Evolutionary conservation across 1,140 invertebrate species (phyloP).

Genomic region (Drosophila subobscura): DNA sequence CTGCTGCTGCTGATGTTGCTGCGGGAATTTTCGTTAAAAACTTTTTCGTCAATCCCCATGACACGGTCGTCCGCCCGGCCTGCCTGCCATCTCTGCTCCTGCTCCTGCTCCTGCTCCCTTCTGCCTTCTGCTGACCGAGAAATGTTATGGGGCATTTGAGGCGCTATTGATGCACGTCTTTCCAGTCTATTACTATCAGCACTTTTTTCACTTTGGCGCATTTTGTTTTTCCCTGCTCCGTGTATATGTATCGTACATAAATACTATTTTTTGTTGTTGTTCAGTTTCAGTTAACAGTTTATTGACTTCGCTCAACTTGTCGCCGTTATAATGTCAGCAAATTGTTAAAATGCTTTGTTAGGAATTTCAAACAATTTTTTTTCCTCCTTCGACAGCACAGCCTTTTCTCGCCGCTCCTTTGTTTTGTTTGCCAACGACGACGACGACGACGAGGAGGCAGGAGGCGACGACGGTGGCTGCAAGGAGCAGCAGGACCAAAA

Average conservation of each 20-base stretch:
- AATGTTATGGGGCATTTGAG: slow-evolving; percentile 37
- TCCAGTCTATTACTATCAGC: slow-evolving; percentile 78
- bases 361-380: slow-evolving; percentile 80
- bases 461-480: slow-evolving; percentile 2
- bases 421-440: slow-evolving; percentile 8
- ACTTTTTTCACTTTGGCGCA: slow-evolving; percentile 69
- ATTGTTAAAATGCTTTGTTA: slow-evolving; percentile 82
- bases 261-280: slow-evolving; percentile 12
- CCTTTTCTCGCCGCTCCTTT: slow-evolving; percentile 14
- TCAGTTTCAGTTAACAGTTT: slow-evolving; percentile 73
- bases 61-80: slow-evolving; percentile 16
- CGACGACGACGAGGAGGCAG: no score
- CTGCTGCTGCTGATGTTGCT: slow-evolving; percentile 27
- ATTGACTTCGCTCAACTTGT: slow-evolving; percentile 80
- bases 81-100: no score
- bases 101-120: background rate
- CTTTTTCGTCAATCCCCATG: slow-evolving; percentile 60
- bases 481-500: slow-evolving; percentile 43
- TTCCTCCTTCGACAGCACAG: slow-evolving; percentile 28
- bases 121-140: slow-evolving; percentile 21
- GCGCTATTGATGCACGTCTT: slow-evolving; percentile 73
- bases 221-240: slow-evolving; percentile 37
- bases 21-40: slow-evolving; percentile 68
- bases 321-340: slow-evolving; percentile 81
- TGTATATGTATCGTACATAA: background rate